These are phyloP conservation scores for Oostethus manadensis DNA, from an alignment of 2,113 vertebrate species.

Conservation along the genomic window DNA sequence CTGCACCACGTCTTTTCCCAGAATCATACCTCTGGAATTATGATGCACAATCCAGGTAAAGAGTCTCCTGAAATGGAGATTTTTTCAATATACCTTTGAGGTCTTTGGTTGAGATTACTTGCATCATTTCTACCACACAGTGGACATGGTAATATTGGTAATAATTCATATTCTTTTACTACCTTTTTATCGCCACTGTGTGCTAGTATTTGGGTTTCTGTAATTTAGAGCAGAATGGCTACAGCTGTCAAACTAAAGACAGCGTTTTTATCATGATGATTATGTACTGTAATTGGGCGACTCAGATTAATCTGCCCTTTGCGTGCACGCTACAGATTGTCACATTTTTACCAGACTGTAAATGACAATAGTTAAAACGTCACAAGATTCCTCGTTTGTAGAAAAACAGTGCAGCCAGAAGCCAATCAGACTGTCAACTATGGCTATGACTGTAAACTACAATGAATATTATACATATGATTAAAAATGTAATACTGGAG, in stretches of 20 bases:
- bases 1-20: conserved; percentile 24
- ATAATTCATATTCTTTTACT: background rate
- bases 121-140: no score
- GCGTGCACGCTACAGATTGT: no score
- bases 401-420: no score
- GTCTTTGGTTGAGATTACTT: background rate
- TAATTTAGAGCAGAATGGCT: conserved; percentile 4
- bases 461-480: no score
- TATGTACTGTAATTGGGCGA: background rate
- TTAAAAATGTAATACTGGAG: no score
- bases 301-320: background rate
- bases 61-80: background rate
- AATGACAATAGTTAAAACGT: no score
- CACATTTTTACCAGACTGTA: no score
- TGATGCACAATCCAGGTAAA: conserved; percentile 59
- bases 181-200: background rate
- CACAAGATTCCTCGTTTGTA: no score
- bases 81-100: background rate
- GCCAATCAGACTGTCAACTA: no score
- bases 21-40: conserved; percentile 31
- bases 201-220: background rate
- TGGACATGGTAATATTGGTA: background rate
- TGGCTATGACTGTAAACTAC: no score
- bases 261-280: background rate
- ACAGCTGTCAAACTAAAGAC: conserved; percentile 6